Evolutionary conservation across 2,797 vertebrate species (phyloP).

Genomic region (Gallirallus australis): DNA sequence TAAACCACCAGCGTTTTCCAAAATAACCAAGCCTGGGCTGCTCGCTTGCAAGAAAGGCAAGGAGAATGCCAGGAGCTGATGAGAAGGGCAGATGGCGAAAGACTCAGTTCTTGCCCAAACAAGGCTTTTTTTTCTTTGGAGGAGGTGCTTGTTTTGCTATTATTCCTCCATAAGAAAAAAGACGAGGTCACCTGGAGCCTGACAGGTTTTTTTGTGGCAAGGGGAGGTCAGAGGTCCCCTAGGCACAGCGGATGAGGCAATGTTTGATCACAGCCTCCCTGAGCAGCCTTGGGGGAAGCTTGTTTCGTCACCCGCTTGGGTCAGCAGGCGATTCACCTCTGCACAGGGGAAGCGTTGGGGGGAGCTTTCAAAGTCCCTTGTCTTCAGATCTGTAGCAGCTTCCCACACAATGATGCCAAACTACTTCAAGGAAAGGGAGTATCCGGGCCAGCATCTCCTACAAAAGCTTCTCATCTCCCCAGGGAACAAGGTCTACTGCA

Average conservation of each 20-base stretch:
- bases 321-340: neutral
- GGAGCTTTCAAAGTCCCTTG: neutral
- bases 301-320: fast-evolving
- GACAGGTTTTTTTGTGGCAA: neutral
- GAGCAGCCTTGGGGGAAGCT: neutral
- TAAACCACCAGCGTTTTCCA: neutral
- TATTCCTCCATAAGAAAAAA: neutral
- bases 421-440: neutral
- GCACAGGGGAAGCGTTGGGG: no score
- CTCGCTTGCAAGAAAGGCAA: fast-evolving
- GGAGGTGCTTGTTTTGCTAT: neutral
- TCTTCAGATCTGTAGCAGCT: neutral
- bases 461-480: no score
- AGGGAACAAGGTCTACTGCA: fast-evolving
- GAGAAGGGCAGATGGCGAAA: neutral
- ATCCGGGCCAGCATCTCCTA: neutral
- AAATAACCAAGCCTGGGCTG: neutral
- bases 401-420: neutral
- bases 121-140: neutral
- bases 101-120: neutral
- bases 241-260: neutral
- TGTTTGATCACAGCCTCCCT: neutral
- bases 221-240: neutral
- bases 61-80: neutral
- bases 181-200: neutral